Percentiles rank a stretch among this genome's conserved stretches.
Evolutionary conservation across 1,140 invertebrate genomes (phyloP).

Genomic region (Aricia agestis): DNA sequence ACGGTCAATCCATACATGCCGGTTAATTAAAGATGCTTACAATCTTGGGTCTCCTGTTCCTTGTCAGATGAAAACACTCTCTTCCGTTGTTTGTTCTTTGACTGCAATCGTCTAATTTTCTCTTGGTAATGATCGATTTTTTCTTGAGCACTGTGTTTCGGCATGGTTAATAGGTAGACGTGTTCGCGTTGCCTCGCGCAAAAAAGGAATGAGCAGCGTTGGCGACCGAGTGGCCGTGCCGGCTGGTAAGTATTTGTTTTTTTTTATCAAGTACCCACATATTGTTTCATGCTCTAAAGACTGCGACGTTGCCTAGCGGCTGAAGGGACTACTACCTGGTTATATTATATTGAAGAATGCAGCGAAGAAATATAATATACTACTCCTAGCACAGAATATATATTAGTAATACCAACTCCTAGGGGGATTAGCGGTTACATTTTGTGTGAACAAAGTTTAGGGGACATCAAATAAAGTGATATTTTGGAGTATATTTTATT

Average conservation of each 20-base stretch:
- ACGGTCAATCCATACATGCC: no score
- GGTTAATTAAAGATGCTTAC: background rate
- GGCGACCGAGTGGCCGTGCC: background rate
- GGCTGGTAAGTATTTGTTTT: background rate
- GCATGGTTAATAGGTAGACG: background rate
- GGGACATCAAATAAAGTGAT: no score
- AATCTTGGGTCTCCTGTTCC: background rate
- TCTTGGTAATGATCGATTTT: background rate
- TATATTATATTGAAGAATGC: slow-evolving; percentile 17
- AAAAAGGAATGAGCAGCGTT: background rate
- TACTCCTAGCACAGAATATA: no score
- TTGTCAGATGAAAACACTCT: background rate
- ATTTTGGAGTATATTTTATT: no score
- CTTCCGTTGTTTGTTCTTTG: background rate
- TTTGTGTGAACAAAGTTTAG: no score
- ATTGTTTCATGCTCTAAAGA: no score
- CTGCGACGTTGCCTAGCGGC: background rate
- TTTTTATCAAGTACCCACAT: background rate
- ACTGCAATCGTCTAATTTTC: background rate
- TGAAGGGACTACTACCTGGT: slow-evolving; percentile 1
- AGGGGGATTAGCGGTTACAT: no score
- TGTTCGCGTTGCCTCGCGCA: background rate
- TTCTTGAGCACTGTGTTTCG: background rate
- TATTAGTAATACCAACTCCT: no score
- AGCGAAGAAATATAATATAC: slow-evolving; percentile 15